A percentile compares a stretch with the other conserved stretches of the same genome.
These are phyloP conservation scores for Terrapene triunguis DNA, from an alignment of 2,113 vertebrate genomes.

Conservation along the genomic window DNA sequence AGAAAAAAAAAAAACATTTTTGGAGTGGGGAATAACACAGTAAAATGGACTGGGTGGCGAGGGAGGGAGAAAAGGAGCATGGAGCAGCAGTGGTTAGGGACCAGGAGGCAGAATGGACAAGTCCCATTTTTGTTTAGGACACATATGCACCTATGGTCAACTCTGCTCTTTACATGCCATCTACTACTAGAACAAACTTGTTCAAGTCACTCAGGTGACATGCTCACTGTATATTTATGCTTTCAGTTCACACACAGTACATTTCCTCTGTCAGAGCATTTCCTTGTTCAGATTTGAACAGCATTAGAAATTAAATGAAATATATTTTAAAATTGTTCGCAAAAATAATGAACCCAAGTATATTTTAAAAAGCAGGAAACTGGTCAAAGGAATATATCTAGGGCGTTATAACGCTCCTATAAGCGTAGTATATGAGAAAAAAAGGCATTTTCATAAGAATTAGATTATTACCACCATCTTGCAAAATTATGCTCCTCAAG, in stretches of 20 bases:
- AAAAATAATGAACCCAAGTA: background rate
- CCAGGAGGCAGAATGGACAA: background rate
- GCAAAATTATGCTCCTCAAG: background rate
- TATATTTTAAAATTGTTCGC: background rate
- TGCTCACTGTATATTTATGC: background rate
- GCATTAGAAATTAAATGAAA: background rate
- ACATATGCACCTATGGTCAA: background rate
- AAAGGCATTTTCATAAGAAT: background rate
- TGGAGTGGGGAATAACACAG: background rate
- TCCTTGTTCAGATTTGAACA: background rate
- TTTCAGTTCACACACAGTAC: background rate
- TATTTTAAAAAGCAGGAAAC: background rate
- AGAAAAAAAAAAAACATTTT: background rate
- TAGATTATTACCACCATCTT: background rate
- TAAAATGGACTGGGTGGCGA: background rate
- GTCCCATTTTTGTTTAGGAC: background rate
- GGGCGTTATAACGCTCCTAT: background rate
- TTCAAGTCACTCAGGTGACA: background rate
- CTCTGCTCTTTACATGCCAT: background rate
- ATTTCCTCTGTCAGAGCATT: background rate
- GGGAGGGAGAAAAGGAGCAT: background rate
- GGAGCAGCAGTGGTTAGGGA: background rate
- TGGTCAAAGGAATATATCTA: background rate
- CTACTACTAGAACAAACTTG: background rate
- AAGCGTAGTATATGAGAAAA: background rate